These are phyloP conservation scores for Mythimna albipuncta DNA, from an alignment of 2,888 invertebrate genomes.

Conservation along the genomic window DNA sequence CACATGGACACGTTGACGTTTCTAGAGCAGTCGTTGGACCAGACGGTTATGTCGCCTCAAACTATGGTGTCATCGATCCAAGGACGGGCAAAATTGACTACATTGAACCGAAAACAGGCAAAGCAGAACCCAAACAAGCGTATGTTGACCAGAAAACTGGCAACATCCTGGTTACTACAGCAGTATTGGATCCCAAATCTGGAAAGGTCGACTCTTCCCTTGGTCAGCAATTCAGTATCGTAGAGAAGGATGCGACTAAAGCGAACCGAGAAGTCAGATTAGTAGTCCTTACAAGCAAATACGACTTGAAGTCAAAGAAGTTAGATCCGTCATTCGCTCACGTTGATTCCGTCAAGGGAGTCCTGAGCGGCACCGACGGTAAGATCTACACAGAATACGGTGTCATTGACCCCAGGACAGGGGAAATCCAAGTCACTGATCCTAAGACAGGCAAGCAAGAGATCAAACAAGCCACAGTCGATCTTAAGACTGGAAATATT, in stretches of 20 bases:
- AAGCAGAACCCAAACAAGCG: constrained; percentile 92
- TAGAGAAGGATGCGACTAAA: constrained; percentile 92
- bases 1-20: constrained; percentile 87
- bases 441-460: constrained; percentile 86
- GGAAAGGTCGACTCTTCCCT: constrained; percentile 92
- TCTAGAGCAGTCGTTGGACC: constrained; percentile 91
- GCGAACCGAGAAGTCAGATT: constrained; percentile 92
- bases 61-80: constrained; percentile 93
- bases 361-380: constrained; percentile 91
- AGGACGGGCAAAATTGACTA: constrained; percentile 92
- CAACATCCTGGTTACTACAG: constrained; percentile 92
- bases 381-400: constrained; percentile 91
- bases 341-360: constrained; percentile 86
- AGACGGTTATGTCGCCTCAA: constrained; percentile 90
- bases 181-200: constrained; percentile 92
- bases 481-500: constrained; percentile 89
- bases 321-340: constrained; percentile 89
- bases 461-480: constrained; percentile 83
- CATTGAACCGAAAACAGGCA: constrained; percentile 92
- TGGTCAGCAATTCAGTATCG: constrained; percentile 93
- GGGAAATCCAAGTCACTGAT: constrained; percentile 85
- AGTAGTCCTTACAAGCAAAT: constrained; percentile 91
- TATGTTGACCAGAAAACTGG: constrained; percentile 93
- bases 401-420: constrained; percentile 91
- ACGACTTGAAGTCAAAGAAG: constrained; percentile 89